phyloP scores from a whole-genome alignment of 2,113 vertebrate species.

The Acanthisitta chloris region DNA sequence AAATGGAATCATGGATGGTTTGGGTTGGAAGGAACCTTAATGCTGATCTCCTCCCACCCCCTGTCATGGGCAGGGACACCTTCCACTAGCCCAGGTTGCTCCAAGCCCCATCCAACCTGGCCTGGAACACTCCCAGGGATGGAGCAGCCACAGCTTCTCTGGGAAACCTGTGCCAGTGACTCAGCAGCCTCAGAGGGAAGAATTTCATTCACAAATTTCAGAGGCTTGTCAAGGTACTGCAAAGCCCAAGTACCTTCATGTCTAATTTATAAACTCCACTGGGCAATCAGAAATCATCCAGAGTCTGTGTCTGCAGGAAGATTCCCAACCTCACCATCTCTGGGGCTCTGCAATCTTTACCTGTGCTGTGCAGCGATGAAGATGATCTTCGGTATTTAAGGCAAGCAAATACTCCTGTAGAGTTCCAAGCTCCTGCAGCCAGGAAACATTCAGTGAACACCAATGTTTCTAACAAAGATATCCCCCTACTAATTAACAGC shows the following conservation, averaged over 20 bases:
- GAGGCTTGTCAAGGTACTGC: background rate
- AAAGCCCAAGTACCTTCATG: background rate
- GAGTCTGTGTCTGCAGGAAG: background rate
- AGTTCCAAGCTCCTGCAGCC: conserved; percentile 84
- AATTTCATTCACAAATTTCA: background rate
- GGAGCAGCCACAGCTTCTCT: background rate
- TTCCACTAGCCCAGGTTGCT: background rate
- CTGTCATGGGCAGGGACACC: background rate
- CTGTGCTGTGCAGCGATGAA: conserved; percentile 88
- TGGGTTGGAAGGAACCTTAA: background rate
- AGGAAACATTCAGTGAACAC: conserved; percentile 14
- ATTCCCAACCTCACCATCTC: rapidly evolving
- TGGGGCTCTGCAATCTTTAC: conserved; percentile 59
- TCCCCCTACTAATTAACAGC: background rate
- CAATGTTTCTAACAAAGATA: background rate
- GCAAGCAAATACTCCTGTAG: conserved; percentile 93
- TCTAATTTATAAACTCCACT: background rate
- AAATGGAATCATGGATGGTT: background rate
- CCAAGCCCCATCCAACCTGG: background rate
- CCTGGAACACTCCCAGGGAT: background rate
- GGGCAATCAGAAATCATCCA: background rate
- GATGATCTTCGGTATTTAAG: conserved; percentile 93
- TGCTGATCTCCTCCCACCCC: background rate
- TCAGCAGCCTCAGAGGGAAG: background rate
- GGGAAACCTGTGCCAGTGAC: background rate